Evolutionary conservation across 2,113 vertebrate genomes (phyloP), one percentile per base, ranked within the genome.

Genomic region (Alosa alosa): DNA sequence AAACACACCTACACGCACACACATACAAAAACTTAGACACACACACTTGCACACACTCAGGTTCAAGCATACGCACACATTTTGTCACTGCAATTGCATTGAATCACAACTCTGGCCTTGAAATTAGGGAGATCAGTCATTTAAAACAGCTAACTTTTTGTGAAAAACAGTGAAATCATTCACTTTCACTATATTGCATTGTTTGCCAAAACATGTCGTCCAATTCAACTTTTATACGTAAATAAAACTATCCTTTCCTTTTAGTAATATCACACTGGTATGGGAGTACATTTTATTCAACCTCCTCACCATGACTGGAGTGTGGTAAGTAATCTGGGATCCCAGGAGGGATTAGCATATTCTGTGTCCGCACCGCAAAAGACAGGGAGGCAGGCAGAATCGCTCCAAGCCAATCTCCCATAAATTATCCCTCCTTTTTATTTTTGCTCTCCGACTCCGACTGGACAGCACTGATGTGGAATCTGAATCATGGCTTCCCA

Each of bases 1-100:
- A 89, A 82, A 95, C 94, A 94, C 94, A 95, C 95, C 95, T 95
- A 95, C 93, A 86, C 87, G 39, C 49, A 83, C 82, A 41, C 50
- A 20, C 36, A 9, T 60, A 72, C 68, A 78, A 3, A 25, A 60
- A 50, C 41, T 47, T 45, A 68, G 41, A 81, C 13, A 20, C 41
- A 50, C 45, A 81, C 2, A 75, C 25, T 11, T n/a, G 31, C 55
- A 46, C 44, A 50, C 18, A 47, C 20, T 22, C 46, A 83, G 7
- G 44, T 9, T n/a, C 25, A 10, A 31, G 1, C 25, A 72, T 36
- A 72, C 64, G 36, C 64, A 72, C 25, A 72, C 25, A 36, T 22
- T 60, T 22, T 60, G 55, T 18, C 20, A 60, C 5, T 60, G 4
- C 18, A 60, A 22, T 60, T 22, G n/a, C 20, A 22, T 20, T 22